These are phyloP conservation scores for Magallana angulata DNA, from an alignment of 1,140 invertebrate genomes.

Conservation along the genomic window DNA sequence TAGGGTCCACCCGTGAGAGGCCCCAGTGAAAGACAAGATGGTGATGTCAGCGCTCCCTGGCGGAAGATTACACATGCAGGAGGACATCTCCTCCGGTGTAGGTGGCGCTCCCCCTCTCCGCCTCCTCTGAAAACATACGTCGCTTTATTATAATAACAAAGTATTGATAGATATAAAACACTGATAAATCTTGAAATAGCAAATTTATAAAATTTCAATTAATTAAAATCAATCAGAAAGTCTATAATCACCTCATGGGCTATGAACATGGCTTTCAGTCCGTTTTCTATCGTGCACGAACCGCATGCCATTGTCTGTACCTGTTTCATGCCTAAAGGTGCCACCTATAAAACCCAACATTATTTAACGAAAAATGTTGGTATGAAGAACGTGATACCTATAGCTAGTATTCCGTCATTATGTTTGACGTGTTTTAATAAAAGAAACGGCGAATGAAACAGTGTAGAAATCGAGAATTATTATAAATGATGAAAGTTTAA, in stretches of 20 bases:
- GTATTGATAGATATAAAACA: not conserved
- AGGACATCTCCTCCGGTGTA: constrained; percentile 88
- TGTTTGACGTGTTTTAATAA: no score
- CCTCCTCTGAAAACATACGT: constrained; percentile 63
- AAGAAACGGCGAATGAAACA: no score
- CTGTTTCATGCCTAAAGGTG: not conserved
- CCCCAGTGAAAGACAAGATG: constrained; percentile 93
- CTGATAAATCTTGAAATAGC: not conserved
- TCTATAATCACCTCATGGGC: not conserved
- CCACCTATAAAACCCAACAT: not conserved
- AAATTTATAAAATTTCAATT: not conserved
- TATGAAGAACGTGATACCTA: no score
- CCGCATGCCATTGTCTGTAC: constrained; percentile 12
- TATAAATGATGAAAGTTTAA: no score
- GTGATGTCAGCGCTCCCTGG: constrained; percentile 92
- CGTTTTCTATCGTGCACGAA: constrained; percentile 25
- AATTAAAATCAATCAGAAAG: not conserved
- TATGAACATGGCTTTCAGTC: constrained; percentile 20
- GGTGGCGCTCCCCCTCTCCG: constrained; percentile 85
- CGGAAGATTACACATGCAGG: constrained; percentile 90
- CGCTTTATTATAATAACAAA: not conserved
- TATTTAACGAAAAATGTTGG: no score
- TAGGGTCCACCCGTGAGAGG: constrained; percentile 82
- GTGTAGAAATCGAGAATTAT: no score
- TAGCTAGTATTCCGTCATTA: no score